A percentile compares a stretch with the other conserved stretches of the same genome.
Evolutionary conservation across 2,888 invertebrate species (phyloP).

Genomic region (Apodemia zela): DNA sequence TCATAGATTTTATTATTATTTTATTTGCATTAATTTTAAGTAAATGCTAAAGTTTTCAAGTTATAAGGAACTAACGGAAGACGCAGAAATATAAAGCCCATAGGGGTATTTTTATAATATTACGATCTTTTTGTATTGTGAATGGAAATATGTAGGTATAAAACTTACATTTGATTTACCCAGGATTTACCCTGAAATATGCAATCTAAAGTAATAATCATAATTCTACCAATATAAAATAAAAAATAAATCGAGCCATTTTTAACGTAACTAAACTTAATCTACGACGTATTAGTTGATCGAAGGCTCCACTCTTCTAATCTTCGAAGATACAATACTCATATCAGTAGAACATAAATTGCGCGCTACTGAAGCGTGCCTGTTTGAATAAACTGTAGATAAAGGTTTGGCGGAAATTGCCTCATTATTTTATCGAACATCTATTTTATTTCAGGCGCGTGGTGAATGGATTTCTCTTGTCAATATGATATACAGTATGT

Average conservation of each 20-base stretch:
- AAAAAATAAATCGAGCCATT: background rate
- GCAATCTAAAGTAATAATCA: too few relatives aligned
- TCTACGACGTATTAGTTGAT: background rate
- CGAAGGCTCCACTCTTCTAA: constrained; percentile 43
- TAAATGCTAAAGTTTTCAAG: too few relatives aligned
- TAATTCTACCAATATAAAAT: too few relatives aligned
- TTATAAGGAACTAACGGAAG: too few relatives aligned
- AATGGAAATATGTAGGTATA: too few relatives aligned
- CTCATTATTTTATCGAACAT: constrained; percentile 16
- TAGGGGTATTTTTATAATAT: too few relatives aligned
- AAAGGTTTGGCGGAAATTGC: constrained; percentile 16
- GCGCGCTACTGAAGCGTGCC: constrained; percentile 33
- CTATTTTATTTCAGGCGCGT: background rate
- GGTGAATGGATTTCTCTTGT: background rate
- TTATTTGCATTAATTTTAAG: too few relatives aligned
- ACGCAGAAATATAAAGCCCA: too few relatives aligned
- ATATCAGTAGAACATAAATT: constrained; percentile 34
- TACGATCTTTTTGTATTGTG: background rate
- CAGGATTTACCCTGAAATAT: too few relatives aligned
- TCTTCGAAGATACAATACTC: constrained; percentile 57
- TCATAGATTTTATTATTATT: too few relatives aligned
- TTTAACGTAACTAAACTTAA: background rate
- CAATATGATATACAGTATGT: background rate
- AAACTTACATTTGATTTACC: too few relatives aligned
- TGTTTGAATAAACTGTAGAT: constrained; percentile 19